Evolutionary conservation across 2,888 invertebrate species (phyloP).

Genomic region (Arge pagana): DNA sequence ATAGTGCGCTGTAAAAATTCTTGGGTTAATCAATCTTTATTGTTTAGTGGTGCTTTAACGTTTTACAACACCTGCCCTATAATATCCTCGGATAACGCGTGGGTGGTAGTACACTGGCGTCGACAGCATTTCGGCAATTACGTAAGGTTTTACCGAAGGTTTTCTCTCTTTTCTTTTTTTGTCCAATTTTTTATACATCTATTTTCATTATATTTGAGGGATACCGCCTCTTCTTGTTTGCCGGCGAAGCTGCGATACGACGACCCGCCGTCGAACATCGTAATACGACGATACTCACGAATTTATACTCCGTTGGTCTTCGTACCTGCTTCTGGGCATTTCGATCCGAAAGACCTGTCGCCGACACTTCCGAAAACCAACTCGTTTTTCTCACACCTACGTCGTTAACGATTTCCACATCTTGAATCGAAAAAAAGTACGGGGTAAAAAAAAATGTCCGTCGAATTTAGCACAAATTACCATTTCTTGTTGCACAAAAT

Average conservation of each 20-base stretch:
- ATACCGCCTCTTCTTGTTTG: constrained; percentile 18
- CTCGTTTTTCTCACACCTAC: too few species aligned
- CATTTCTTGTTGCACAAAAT: too few species aligned
- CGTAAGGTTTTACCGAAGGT: constrained; percentile 15
- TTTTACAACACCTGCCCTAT: constrained; percentile 40
- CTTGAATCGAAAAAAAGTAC: too few species aligned
- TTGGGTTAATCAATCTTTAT: constrained; percentile 48
- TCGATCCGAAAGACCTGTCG: too few species aligned
- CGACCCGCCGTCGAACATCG: not conserved
- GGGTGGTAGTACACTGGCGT: constrained; percentile 34
- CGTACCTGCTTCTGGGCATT: constrained; percentile 11
- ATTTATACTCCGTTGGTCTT: constrained; percentile 1
- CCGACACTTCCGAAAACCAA: too few species aligned
- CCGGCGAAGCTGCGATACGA: constrained; percentile 8
- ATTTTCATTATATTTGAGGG: constrained; percentile 20
- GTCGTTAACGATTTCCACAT: too few species aligned
- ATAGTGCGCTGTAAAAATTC: constrained; percentile 44
- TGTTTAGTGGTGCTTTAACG: constrained; percentile 37
- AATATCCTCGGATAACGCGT: constrained; percentile 18
- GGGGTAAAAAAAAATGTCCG: too few species aligned
- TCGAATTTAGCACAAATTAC: too few species aligned
- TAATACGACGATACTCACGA: not conserved
- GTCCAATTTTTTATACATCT: constrained; percentile 16
- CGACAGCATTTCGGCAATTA: constrained; percentile 24
- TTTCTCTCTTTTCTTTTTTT: constrained; percentile 28